Evolutionary conservation across 1,140 invertebrate genomes (phyloP).

Genomic region (Pseudoatta argentina): DNA sequence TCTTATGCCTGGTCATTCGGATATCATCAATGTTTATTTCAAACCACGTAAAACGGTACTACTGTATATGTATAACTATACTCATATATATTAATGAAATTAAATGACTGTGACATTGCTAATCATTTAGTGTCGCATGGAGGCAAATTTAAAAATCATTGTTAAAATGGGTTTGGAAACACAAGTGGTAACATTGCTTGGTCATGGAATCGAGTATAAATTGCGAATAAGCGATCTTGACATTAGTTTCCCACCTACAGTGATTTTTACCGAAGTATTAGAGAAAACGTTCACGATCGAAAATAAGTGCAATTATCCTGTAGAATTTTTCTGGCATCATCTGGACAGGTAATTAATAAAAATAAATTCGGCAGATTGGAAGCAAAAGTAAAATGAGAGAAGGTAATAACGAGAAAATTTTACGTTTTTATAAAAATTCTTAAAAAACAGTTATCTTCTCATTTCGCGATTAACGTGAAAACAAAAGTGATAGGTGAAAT

Average conservation of each 20-base stretch:
- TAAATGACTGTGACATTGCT: background rate
- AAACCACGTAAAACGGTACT: slow-evolving; percentile 74
- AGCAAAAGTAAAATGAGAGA: background rate
- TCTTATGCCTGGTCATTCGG: slow-evolving; percentile 62
- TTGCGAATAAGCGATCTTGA: slow-evolving; percentile 77
- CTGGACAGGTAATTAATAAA: slow-evolving; percentile 81
- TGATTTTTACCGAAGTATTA: slow-evolving; percentile 78
- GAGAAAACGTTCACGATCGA: slow-evolving; percentile 79
- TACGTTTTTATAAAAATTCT: background rate
- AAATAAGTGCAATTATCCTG: slow-evolving; percentile 80
- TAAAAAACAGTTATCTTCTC: background rate
- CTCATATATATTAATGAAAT: slow-evolving; percentile 6
- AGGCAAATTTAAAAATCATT: slow-evolving; percentile 76
- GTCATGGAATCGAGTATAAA: slow-evolving; percentile 79
- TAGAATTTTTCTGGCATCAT: slow-evolving; percentile 85
- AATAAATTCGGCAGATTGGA: background rate
- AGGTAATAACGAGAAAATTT: background rate
- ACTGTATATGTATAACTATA: background rate
- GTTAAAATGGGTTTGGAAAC: slow-evolving; percentile 77
- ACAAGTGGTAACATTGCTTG: slow-evolving; percentile 76
- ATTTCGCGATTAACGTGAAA: background rate
- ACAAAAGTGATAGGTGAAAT: background rate
- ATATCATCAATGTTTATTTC: slow-evolving; percentile 74
- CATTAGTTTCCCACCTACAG: slow-evolving; percentile 79
- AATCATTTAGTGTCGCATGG: slow-evolving; percentile 72